Base-by-base conservation (phyloP, 2,113 vertebrate species). In the Notothenia rossii region DNA sequence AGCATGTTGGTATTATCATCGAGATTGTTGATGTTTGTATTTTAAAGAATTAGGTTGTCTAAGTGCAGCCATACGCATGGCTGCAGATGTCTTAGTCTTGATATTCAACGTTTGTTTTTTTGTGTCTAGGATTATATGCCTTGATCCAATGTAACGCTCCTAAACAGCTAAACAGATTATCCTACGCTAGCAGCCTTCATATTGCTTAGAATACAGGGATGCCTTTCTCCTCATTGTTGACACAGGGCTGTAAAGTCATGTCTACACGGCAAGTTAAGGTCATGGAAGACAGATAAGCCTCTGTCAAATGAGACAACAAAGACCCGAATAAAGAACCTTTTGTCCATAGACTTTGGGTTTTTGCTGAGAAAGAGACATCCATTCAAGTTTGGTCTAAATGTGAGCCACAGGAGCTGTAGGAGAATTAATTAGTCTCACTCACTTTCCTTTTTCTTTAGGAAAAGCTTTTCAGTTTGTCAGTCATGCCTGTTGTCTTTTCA, bases 201-300 rank as follows among this genome's bases (percentile, higher is more conserved):
- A 75, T 62, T 65, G 40, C 66, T 51, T 15, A 56, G 69, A 61
- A 49, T 69, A 89, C 70, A 90, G 70, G 36, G 51, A 58, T 43
- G 86, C 54, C 67, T 88, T 92, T 92, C 86, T 85, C 63, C 48
- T 49, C 71, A 62, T 25, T 90, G 89, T 93, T 92, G 83, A 91
- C 92, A 85, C 86, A 89, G 78, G 54, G 88, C 46, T 66, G 65
- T 87, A 79, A 94, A 93, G 91, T 91, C 91, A 72, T 91, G 91
- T 93, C 92, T 84, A 93, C 92, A 93, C 75, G 88, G 86, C 86
- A 86, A 84, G 82, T 84, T 91, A 85, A 93, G 88, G 90, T 89
- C 85, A 91, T 73, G 65, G 73, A 82, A 92, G 85, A 91, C 77
- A 88, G 89, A 87, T 89, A 92, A 90, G 82, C 73, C 76, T 60